These are phyloP conservation scores for Drosophila anomalata DNA, from an alignment of 2,888 invertebrate genomes.

Conservation along the genomic window DNA sequence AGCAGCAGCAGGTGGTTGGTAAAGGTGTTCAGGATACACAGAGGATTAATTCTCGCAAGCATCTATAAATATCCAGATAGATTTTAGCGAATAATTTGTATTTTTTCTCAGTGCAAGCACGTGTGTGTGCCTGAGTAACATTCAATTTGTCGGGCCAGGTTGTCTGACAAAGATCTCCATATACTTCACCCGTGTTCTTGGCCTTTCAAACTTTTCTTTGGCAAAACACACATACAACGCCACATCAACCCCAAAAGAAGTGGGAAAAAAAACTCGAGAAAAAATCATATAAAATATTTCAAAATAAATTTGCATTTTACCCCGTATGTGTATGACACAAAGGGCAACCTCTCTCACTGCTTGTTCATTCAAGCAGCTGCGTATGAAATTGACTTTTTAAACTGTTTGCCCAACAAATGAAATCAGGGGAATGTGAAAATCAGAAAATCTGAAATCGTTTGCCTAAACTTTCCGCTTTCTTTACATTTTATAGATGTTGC, in stretches of 20 bases:
- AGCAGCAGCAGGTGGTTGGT: conserved; percentile 78
- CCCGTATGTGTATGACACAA: conserved; percentile 54
- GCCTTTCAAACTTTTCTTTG: conserved; percentile 48
- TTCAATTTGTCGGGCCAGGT: conserved; percentile 67
- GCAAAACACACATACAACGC: conserved; percentile 14
- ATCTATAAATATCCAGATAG: not conserved
- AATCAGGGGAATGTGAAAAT: conserved; percentile 41
- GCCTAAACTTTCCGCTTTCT: conserved; percentile 12
- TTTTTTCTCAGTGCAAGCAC: conserved; percentile 19
- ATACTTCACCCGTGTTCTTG: conserved; percentile 6
- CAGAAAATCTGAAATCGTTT: not conserved
- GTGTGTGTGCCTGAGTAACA: conserved; percentile 49
- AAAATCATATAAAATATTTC: conserved; percentile 54
- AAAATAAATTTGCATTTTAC: conserved; percentile 74
- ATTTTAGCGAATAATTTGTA: not conserved
- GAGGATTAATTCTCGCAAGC: not conserved
- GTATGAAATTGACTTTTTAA: conserved; percentile 73
- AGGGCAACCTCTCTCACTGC: conserved; percentile 4
- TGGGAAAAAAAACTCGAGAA: conserved; percentile 6
- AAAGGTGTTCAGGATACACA: conserved; percentile 4
- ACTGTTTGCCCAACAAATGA: conserved; percentile 63
- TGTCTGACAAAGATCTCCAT: conserved; percentile 26
- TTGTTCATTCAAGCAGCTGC: conserved; percentile 31
- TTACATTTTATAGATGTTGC: conserved; percentile 84
- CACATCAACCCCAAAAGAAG: not conserved